A percentile compares a stretch with the other conserved stretches of the same genome.
phyloP scores from a whole-genome alignment of 2,797 vertebrate species.

The Oreochromis mossambicus region DNA sequence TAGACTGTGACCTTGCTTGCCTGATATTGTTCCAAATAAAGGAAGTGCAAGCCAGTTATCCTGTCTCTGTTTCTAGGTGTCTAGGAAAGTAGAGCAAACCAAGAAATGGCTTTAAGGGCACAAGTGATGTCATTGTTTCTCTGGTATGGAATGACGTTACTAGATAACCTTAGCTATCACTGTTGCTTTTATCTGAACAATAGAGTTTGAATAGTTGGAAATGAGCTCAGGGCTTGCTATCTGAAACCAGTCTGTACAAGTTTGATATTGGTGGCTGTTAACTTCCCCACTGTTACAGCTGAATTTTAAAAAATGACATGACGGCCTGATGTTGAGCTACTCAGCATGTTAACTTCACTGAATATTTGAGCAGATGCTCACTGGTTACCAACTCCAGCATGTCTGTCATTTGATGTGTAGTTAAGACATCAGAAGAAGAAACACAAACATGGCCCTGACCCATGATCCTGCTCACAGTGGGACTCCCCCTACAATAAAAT shows the following conservation, averaged over 20 bases:
- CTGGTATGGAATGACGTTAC: background rate
- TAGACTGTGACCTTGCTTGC: background rate
- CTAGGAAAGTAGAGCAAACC: background rate
- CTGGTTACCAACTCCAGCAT: background rate
- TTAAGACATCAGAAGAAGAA: constrained; percentile 51
- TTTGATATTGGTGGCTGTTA: background rate
- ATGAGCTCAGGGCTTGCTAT: constrained; percentile 8
- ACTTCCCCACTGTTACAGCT: background rate
- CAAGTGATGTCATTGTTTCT: background rate
- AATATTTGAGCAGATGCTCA: constrained; percentile 37
- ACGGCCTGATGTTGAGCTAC: background rate
- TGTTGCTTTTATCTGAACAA: background rate
- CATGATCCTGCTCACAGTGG: constrained; percentile 33
- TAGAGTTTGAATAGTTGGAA: constrained; percentile 3
- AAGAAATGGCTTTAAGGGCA: background rate
- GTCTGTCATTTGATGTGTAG: constrained; percentile 27
- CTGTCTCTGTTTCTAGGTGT: background rate
- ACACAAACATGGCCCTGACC: constrained; percentile 52
- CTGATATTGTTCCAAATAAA: background rate
- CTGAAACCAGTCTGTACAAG: background rate
- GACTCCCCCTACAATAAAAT: constrained; percentile 52
- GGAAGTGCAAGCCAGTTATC: background rate
- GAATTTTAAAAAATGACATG: background rate
- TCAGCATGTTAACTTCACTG: background rate
- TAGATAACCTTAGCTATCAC: background rate